phyloP scores from a whole-genome alignment of 2,888 invertebrate species.

The Lithophane semibrunnea region DNA sequence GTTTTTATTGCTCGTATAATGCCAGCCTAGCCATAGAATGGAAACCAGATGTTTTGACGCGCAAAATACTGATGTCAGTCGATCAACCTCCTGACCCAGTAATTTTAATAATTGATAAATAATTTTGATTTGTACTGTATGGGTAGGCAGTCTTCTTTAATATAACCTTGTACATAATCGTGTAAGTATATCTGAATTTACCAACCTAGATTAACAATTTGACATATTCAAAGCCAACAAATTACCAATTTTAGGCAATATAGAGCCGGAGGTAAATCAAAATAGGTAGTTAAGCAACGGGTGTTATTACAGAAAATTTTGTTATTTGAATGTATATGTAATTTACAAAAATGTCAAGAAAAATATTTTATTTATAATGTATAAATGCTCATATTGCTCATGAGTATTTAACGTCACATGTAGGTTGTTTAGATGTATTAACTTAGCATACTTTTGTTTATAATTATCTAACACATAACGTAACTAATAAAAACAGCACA shows the following conservation, averaged over 20 bases:
- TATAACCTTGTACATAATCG: conserved; percentile 29
- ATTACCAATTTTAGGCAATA: conserved; percentile 10
- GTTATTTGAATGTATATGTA: conserved; percentile 7
- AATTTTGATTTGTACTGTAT: conserved; percentile 31
- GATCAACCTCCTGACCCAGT: conserved; percentile 65
- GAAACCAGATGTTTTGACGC: conserved; percentile 46
- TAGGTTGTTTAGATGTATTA: conserved; percentile 11
- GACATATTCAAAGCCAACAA: conserved; percentile 11
- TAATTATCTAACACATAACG: conserved; percentile 53
- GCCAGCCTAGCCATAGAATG: conserved; percentile 33
- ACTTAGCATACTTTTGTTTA: conserved; percentile 18
- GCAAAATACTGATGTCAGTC: conserved; percentile 58
- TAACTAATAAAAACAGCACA: conserved; percentile 37
- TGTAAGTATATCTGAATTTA: conserved; percentile 6
- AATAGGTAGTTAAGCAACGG: background rate
- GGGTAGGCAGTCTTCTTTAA: conserved; percentile 15
- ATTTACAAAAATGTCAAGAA: conserved; percentile 8
- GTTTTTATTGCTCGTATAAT: conserved; percentile 49
- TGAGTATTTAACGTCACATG: conserved; percentile 2
- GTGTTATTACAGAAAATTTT: conserved; percentile 1
- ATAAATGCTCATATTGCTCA: background rate
- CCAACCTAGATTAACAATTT: conserved; percentile 10
- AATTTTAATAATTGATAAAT: conserved; percentile 58
- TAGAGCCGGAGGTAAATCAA: background rate
- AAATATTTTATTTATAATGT: background rate